Evolutionary conservation across 2,113 vertebrate species (phyloP).

Genomic region (Asarcornis scutulata): DNA sequence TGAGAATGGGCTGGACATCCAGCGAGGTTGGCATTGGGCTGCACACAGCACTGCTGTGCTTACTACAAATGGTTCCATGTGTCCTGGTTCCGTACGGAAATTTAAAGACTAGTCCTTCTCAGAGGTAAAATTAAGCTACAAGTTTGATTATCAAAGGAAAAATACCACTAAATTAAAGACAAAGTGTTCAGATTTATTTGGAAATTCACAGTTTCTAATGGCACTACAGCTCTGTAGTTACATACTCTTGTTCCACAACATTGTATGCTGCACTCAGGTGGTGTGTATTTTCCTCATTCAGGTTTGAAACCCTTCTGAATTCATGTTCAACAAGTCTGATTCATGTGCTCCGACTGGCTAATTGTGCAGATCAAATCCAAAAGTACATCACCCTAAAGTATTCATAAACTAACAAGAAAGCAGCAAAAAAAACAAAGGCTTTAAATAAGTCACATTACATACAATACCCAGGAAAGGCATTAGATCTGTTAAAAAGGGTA

Average conservation of each 20-base stretch:
- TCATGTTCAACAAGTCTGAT: constrained; percentile 27
- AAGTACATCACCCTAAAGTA: constrained; percentile 70
- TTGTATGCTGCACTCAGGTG: constrained; percentile 75
- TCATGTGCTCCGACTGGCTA: constrained; percentile 77
- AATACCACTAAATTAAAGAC: constrained; percentile 74
- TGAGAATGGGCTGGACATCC: not conserved
- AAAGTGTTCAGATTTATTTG: constrained; percentile 96
- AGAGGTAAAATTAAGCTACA: not conserved
- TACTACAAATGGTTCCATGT: not conserved
- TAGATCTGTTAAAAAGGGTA: constrained; percentile 76
- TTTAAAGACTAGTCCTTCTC: not conserved
- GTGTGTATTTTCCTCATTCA: constrained; percentile 9
- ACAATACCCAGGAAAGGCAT: constrained; percentile 84
- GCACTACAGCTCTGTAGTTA: constrained; percentile 96
- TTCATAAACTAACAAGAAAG: constrained; percentile 75
- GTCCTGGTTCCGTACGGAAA: not conserved
- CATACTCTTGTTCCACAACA: constrained; percentile 83
- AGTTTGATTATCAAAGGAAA: constrained; percentile 22
- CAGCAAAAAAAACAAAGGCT: constrained; percentile 78
- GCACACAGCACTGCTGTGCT: not conserved
- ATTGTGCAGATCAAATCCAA: constrained; percentile 75
- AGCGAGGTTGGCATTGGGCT: not conserved
- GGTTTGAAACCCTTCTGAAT: constrained; percentile 57
- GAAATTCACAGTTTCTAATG: constrained; percentile 99
- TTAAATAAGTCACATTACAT: constrained; percentile 87